Evolutionary conservation across 2,113 vertebrate genomes (phyloP).

Genomic region (Calyptommatus sinebrachiatus): DNA sequence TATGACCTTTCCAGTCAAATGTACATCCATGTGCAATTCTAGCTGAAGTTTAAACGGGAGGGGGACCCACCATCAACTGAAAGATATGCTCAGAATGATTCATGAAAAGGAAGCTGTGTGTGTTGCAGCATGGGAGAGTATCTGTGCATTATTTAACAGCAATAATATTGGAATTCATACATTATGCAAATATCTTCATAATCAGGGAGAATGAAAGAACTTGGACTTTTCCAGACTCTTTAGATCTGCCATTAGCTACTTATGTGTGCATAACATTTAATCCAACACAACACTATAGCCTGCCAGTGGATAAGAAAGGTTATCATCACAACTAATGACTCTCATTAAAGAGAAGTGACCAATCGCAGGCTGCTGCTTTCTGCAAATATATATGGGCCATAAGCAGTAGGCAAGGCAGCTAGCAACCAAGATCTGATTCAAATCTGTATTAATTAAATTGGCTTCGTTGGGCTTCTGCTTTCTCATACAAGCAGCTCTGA

Average conservation of each 20-base stretch:
- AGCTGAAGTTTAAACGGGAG: slow-evolving; percentile 65
- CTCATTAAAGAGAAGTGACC: slow-evolving; percentile 68
- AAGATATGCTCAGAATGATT: slow-evolving; percentile 73
- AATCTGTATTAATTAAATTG: slow-evolving; percentile 33
- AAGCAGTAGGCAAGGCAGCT: slow-evolving; percentile 55
- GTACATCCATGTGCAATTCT: slow-evolving; percentile 62
- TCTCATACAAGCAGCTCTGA: background rate
- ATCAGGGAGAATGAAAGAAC: slow-evolving; percentile 76
- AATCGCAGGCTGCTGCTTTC: slow-evolving; percentile 57
- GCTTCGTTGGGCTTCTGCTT: background rate
- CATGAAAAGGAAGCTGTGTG: slow-evolving; percentile 73
- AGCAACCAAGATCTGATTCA: slow-evolving; percentile 42
- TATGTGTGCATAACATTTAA: slow-evolving; percentile 74
- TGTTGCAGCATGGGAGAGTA: slow-evolving; percentile 77
- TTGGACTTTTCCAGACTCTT: slow-evolving; percentile 69
- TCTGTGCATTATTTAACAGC: slow-evolving; percentile 84
- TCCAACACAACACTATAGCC: slow-evolving; percentile 43
- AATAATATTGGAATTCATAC: slow-evolving; percentile 82
- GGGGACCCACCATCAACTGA: slow-evolving; percentile 46
- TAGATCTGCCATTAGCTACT: slow-evolving; percentile 73
- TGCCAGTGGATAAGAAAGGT: slow-evolving; percentile 61
- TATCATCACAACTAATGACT: slow-evolving; percentile 62
- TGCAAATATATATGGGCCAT: slow-evolving; percentile 68
- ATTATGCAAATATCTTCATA: slow-evolving; percentile 80
- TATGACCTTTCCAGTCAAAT: slow-evolving; percentile 61